phyloP scores from a whole-genome alignment of 2,888 invertebrate species.

The Pasiphila rectangulata region DNA sequence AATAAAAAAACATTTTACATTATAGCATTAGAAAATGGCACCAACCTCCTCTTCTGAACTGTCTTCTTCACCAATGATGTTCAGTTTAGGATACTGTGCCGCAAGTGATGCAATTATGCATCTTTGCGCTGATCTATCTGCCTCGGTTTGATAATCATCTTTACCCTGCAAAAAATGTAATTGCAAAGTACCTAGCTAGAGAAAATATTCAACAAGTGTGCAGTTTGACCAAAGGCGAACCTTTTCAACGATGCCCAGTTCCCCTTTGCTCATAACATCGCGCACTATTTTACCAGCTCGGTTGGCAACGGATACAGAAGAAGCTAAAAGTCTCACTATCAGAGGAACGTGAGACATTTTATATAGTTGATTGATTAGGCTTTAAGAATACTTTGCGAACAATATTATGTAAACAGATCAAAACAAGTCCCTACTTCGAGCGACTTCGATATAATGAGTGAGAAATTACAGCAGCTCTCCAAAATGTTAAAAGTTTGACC shows the following conservation, averaged over 20 bases:
- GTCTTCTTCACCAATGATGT: constrained; percentile 96
- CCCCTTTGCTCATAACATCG: constrained; percentile 93
- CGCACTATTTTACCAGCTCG: constrained; percentile 94
- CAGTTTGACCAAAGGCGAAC: no score
- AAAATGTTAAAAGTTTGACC: no score
- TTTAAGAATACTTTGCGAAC: no score
- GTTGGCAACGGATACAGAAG: constrained; percentile 89
- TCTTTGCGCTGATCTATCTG: constrained; percentile 96
- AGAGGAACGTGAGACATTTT: constrained; percentile 78
- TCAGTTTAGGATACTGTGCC: constrained; percentile 89
- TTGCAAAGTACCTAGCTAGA: background rate
- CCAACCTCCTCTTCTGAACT: constrained; percentile 79
- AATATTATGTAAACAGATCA: no score
- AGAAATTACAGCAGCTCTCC: no score
- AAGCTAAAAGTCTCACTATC: constrained; percentile 86
- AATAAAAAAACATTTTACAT: no score
- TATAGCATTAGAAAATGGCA: background rate
- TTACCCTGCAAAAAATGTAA: constrained; percentile 81
- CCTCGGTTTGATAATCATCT: constrained; percentile 98
- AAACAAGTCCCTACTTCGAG: no score
- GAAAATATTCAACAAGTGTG: no score
- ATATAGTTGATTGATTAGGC: no score
- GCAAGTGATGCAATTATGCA: constrained; percentile 95
- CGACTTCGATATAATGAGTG: no score
- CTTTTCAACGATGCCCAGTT: constrained; percentile 95